Percentiles rank a stretch among this genome's conserved stretches.
Conservation (phyloP, 53 echinoderm and acorn worm genomes). For the Luidia sarsii region DNA sequence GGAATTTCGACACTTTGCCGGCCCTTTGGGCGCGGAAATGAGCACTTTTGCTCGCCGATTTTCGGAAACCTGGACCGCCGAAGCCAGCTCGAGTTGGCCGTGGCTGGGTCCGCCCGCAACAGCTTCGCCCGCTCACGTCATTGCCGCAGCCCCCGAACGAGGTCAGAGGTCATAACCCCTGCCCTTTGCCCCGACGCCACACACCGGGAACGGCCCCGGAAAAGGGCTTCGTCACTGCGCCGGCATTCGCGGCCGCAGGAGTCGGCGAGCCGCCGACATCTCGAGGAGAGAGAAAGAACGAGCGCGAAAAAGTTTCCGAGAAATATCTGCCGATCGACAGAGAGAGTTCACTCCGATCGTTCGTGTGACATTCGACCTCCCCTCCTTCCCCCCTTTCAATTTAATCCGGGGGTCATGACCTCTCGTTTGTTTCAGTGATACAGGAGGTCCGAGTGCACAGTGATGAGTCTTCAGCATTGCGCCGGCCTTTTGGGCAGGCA, state of each 20-base stretch:
- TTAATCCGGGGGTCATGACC: slow-evolving; percentile 48
- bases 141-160: neutral
- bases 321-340: no score
- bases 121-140: slow-evolving; percentile 1
- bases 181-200: no score
- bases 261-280: no score
- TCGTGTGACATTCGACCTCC: no score
- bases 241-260: no score
- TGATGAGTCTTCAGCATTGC: slow-evolving; percentile 37
- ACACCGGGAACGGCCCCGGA: no score
- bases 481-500: slow-evolving; percentile 61
- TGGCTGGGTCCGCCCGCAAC: neutral
- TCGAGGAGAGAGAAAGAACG: no score
- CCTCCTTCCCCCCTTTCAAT: no score
- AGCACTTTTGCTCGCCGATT: slow-evolving; percentile 18
- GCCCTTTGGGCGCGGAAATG: slow-evolving; percentile 53
- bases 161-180: slow-evolving; percentile 44
- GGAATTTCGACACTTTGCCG: slow-evolving; percentile 45
- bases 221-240: no score
- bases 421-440: slow-evolving; percentile 17
- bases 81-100: neutral
- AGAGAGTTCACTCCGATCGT: no score
- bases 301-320: no score
- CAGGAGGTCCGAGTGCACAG: slow-evolving; percentile 6
- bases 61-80: neutral